phyloP scores from a whole-genome alignment of 2,888 invertebrate species.

The Parnassius apollo region DNA sequence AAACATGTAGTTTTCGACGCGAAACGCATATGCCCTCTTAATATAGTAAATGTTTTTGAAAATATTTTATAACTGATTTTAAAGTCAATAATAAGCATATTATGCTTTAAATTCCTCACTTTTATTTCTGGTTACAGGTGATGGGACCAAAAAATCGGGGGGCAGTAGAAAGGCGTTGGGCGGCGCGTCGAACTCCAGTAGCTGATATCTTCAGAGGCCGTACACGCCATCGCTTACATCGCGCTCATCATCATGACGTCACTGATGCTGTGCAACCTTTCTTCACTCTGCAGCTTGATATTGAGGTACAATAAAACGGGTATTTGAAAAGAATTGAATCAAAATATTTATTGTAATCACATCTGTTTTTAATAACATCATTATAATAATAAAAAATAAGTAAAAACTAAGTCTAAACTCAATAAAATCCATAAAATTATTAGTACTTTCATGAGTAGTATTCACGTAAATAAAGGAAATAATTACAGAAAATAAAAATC shows the following conservation, averaged over 20 bases:
- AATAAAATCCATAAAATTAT: too few relatives aligned
- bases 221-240: conserved; percentile 90
- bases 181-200: conserved; percentile 87
- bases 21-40: neutral
- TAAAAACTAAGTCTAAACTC: too few relatives aligned
- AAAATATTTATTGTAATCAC: too few relatives aligned
- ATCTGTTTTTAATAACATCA: too few relatives aligned
- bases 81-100: neutral
- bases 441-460: too few relatives aligned
- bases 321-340: too few relatives aligned
- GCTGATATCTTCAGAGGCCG: conserved; percentile 97
- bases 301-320: conserved; percentile 84
- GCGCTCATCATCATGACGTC: conserved; percentile 83
- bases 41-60: neutral
- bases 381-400: too few relatives aligned
- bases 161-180: conserved; percentile 91
- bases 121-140: conserved; percentile 71
- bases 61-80: neutral
- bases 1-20: too few relatives aligned
- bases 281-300: conserved; percentile 96
- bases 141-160: conserved; percentile 94
- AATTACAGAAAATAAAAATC: too few relatives aligned
- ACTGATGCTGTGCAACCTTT: conserved; percentile 97
- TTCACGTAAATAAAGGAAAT: too few relatives aligned
- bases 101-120: neutral